phyloP scores from a whole-genome alignment of 2,113 vertebrate species.

The Motacilla alba region DNA sequence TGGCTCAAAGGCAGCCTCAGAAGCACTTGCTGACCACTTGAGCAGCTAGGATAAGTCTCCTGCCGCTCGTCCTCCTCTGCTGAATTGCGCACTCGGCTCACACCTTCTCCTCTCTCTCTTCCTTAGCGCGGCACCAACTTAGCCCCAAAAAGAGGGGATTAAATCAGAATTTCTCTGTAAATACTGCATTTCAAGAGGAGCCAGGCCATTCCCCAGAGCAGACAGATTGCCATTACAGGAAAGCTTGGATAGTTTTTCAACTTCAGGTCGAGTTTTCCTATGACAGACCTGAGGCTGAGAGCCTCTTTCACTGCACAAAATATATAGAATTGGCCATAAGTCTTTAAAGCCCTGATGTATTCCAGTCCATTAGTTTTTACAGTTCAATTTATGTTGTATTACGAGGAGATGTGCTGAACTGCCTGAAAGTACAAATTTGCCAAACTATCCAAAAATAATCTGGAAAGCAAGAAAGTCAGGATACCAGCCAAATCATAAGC shows the following conservation, averaged over 20 bases:
- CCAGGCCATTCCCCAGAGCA: not conserved
- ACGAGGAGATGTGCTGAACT: constrained; percentile 63
- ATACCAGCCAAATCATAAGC: constrained; percentile 32
- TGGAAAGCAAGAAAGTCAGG: constrained; percentile 24
- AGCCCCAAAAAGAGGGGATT: not conserved
- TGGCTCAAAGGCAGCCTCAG: not conserved
- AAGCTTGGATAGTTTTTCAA: constrained; percentile 12
- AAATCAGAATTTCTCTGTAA: not conserved
- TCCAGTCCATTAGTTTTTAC: constrained; percentile 70
- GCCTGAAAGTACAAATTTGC: constrained; percentile 52
- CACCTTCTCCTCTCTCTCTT: not conserved
- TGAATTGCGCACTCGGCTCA: not conserved
- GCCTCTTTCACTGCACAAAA: constrained; percentile 39
- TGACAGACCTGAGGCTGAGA: constrained; percentile 19
- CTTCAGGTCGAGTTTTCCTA: not conserved
- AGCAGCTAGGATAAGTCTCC: not conserved
- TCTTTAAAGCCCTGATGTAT: constrained; percentile 68
- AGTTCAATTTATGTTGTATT: constrained; percentile 66
- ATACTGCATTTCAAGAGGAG: not conserved
- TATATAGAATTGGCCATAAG: constrained; percentile 54
- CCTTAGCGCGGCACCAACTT: not conserved
- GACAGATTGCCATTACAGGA: not conserved
- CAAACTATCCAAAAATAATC: constrained; percentile 64
- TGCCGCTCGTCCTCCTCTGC: not conserved
- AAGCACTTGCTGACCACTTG: not conserved